Evolutionary conservation across 2,888 invertebrate species (phyloP).

Genomic region (Ferdinandea cuprea): DNA sequence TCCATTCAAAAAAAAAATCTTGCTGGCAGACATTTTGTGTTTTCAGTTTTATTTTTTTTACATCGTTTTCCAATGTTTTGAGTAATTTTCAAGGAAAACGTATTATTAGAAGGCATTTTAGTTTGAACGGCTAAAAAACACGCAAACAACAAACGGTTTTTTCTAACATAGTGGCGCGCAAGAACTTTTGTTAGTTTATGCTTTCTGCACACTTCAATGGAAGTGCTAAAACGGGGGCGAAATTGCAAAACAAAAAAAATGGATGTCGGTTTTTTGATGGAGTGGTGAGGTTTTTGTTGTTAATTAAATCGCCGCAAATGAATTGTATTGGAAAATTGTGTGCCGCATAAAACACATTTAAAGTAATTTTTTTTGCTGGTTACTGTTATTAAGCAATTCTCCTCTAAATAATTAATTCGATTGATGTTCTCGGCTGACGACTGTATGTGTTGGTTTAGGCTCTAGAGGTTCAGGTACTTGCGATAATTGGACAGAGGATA

Average conservation of each 20-base stretch:
- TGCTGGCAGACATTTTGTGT: conserved; percentile 68
- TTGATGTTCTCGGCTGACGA: conserved; percentile 32
- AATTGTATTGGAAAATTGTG: conserved; percentile 53
- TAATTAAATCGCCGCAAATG: conserved; percentile 63
- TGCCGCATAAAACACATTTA: conserved; percentile 41
- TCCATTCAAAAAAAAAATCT: conserved; percentile 24
- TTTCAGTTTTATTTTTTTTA: background rate
- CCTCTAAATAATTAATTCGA: conserved; percentile 44
- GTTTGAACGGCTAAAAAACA: conserved; percentile 64
- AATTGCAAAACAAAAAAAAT: conserved; percentile 12
- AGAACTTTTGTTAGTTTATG: conserved; percentile 72
- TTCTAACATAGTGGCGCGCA: conserved; percentile 57
- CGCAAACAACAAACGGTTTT: conserved; percentile 61
- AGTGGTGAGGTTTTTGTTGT: background rate
- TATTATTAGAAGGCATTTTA: conserved; percentile 67
- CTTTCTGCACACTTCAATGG: conserved; percentile 60
- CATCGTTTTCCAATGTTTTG: conserved; percentile 60
- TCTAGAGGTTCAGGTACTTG: background rate
- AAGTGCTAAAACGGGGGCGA: conserved; percentile 51
- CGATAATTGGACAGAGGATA: conserved; percentile 24
- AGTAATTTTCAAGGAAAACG: conserved; percentile 66
- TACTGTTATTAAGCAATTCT: conserved; percentile 45
- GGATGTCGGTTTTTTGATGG: conserved; percentile 16
- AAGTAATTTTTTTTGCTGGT: conserved; percentile 27
- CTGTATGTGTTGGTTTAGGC: background rate